Conservation (phyloP, 92 coral and sea anemone genomes). For the Scolanthus callimorphus region DNA sequence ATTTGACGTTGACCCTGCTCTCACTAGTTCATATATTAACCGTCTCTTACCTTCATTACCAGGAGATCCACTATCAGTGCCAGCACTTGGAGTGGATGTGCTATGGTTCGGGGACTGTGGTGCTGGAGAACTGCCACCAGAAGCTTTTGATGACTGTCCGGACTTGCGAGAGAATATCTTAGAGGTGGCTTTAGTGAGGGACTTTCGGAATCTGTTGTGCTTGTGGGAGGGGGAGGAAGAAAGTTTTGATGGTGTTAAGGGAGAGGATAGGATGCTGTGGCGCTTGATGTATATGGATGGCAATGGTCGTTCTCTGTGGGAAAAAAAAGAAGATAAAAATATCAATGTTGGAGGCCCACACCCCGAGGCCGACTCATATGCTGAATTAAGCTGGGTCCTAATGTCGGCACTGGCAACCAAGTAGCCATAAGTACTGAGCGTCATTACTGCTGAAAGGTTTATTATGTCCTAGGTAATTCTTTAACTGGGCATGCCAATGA, state of each 20-base stretch:
- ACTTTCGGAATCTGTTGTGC: slow-evolving; percentile 82
- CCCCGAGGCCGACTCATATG: too few species aligned
- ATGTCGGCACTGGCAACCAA: too few species aligned
- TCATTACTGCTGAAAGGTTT: too few species aligned
- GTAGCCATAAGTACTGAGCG: too few species aligned
- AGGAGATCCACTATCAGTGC: slow-evolving; percentile 66
- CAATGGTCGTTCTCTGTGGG: slow-evolving; percentile 85
- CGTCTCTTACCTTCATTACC: slow-evolving; percentile 50
- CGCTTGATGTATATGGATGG: slow-evolving; percentile 83
- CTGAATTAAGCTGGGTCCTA: too few species aligned
- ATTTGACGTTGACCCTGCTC: too few species aligned
- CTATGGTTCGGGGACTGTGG: slow-evolving; percentile 50
- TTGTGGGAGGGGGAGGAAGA: slow-evolving; percentile 62
- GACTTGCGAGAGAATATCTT: slow-evolving; percentile 88
- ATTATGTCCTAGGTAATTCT: too few species aligned
- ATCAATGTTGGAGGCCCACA: too few species aligned
- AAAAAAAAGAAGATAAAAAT: too few species aligned
- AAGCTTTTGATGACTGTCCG: slow-evolving; percentile 28
- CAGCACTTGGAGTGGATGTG: slow-evolving; percentile 62
- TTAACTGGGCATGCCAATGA: too few species aligned
- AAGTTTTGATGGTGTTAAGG: slow-evolving; percentile 56
- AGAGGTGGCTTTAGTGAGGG: slow-evolving; percentile 82
- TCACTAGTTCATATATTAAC: too few species aligned
- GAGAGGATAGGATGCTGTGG: slow-evolving; percentile 29
- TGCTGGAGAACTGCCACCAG: slow-evolving; percentile 6